Percentiles rank a stretch among this genome's conserved stretches.
Evolutionary conservation across 2,797 vertebrate genomes (phyloP).

Genomic region (Setipinna tenuifilis): DNA sequence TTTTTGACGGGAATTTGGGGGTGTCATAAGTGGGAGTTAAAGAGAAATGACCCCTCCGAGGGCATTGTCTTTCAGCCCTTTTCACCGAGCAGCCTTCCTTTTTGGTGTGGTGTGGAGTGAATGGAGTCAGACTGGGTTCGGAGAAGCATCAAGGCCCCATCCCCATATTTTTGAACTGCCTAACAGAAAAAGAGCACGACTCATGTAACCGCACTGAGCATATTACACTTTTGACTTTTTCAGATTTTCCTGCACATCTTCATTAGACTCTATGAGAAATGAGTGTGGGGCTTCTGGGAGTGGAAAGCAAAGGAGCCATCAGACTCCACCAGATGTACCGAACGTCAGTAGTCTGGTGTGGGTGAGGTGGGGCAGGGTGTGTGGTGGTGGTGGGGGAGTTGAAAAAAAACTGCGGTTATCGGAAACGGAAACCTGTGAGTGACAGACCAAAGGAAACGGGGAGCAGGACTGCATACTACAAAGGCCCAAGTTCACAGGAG

Average conservation of each 20-base stretch:
- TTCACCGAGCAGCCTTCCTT: background rate
- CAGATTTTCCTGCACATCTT: background rate
- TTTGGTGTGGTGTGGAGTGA: constrained; percentile 3
- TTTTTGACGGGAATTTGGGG: background rate
- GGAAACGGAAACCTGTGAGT: constrained; percentile 56
- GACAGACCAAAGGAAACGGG: constrained; percentile 55
- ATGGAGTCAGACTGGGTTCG: background rate
- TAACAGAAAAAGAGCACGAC: background rate
- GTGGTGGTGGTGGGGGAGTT: background rate
- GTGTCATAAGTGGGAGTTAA: background rate
- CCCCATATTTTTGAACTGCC: background rate
- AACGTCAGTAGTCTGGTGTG: background rate
- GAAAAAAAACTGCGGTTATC: constrained; percentile 42
- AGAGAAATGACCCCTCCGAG: background rate
- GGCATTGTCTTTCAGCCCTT: constrained; percentile 3
- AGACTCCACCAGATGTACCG: constrained; percentile 7
- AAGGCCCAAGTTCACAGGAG: constrained; percentile 52
- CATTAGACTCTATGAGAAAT: constrained; percentile 1
- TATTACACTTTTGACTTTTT: background rate
- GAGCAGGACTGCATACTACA: constrained; percentile 35
- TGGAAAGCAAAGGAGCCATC: background rate
- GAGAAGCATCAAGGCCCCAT: constrained; percentile 8
- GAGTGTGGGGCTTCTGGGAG: background rate
- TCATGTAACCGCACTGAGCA: background rate
- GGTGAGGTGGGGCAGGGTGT: constrained; percentile 21